Base-by-base conservation (phyloP, 2,888 invertebrate genomes). In the Charanyca ferruginea region DNA sequence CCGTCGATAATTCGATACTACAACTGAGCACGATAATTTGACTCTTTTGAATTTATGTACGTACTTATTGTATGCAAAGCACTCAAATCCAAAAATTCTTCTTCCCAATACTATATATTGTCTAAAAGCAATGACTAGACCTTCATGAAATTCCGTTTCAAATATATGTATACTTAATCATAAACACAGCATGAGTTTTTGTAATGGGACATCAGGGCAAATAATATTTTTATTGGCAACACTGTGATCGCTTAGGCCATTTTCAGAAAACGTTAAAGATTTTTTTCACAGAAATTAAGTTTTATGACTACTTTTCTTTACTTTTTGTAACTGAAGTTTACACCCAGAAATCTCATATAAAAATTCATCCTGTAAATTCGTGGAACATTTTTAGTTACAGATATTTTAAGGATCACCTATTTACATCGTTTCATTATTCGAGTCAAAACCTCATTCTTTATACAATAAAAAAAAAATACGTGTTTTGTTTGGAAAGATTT, bases 101-200 rank as follows among this genome's bases (percentile, higher is more conserved):
- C 49, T 70, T 75, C 69, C 60, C 55, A 80, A 70, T 38, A 38
- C 3, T 38, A 38, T 64, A 68, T 62, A 60, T 52, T 41, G 44
- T 70, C 69, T 83, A 83, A 69, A 77, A 83, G 84, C 83, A 77
- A 81, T 83, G 78, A 84, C 84, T 80, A 84, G 80, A 78, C 55
- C 51, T 72, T 72, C 65, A 66, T 61, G 45, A 60, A 68, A 67
- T 74, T 76, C 65, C 60, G 54, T 55, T 69, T 65, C 23, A 38
- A 55, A 58, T 61, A 58, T 22, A 22, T 49, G 47, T 25, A 62
- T 13, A 49, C 62, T 13, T 16, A 13, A 62, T 49, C 35, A 66
- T 62, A 3, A 16, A 25, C 42, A 72, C n/a, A 45, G n/a, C 25
- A 38, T 23, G 18, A 32, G 16, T 44, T 42, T 44, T 35, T 60